These are phyloP conservation scores for Eristalinus aeneus DNA, from an alignment of 2,888 invertebrate genomes.

Conservation along the genomic window DNA sequence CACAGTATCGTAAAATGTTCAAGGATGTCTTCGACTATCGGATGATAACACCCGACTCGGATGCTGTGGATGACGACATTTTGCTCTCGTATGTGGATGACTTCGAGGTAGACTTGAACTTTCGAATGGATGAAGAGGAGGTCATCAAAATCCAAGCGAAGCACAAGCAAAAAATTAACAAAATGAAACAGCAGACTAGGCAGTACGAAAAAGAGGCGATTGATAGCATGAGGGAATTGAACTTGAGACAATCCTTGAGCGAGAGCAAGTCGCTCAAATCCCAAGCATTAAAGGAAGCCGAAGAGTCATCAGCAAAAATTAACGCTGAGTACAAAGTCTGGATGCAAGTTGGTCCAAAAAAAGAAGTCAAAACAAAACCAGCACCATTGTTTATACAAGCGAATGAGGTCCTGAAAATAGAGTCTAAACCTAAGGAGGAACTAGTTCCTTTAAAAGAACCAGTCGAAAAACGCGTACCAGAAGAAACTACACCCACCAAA, in stretches of 20 bases:
- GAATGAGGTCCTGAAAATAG: conserved; percentile 81
- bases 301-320: conserved; percentile 64
- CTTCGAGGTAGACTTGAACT: conserved; percentile 82
- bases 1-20: conserved; percentile 85
- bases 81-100: conserved; percentile 79
- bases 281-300: conserved; percentile 60
- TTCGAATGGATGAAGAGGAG: conserved; percentile 80
- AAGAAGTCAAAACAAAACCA: conserved; percentile 80
- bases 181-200: conserved; percentile 74
- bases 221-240: conserved; percentile 77
- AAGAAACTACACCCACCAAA: conserved; percentile 66
- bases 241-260: conserved; percentile 71
- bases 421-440: conserved; percentile 81
- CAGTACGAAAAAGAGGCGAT: conserved; percentile 79
- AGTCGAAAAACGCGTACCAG: conserved; percentile 15
- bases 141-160: conserved; percentile 64
- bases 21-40: conserved; percentile 83
- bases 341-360: conserved; percentile 80
- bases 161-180: conserved; percentile 74
- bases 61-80: conserved; percentile 84
- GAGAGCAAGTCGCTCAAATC: conserved; percentile 34
- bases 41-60: conserved; percentile 86
- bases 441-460: conserved; percentile 77
- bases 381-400: conserved; percentile 70
- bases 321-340: conserved; percentile 75